Conservation (phyloP, 1,140 invertebrate genomes). For the Rhagoletis zephyria region DNA sequence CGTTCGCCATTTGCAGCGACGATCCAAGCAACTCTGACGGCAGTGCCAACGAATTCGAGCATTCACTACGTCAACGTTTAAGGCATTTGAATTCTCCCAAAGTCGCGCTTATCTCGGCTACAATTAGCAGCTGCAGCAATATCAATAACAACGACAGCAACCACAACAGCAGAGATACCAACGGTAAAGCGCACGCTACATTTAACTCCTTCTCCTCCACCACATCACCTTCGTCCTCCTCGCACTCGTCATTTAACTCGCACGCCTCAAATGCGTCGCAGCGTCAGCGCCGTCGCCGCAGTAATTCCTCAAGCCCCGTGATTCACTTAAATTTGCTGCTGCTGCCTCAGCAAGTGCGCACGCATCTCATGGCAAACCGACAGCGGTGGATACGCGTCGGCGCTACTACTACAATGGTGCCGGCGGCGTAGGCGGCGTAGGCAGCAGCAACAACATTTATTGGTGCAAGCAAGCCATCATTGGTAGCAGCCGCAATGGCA, state of each 20-base stretch:
- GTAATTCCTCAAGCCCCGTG: conserved; percentile 37
- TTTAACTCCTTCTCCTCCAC: conserved; percentile 21
- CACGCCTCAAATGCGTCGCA: not conserved
- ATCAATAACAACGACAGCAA: not conserved
- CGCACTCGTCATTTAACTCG: conserved; percentile 19
- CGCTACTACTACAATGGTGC: conserved; percentile 39
- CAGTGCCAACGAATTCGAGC: not conserved
- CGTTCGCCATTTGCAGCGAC: conserved; percentile 29
- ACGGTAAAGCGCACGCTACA: not conserved
- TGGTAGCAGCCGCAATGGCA: not conserved
- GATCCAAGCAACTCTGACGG: conserved; percentile 11
- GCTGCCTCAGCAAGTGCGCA: not conserved
- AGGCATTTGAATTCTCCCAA: not conserved
- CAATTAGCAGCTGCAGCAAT: conserved; percentile 50
- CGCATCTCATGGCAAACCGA: not conserved
- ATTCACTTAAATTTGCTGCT: conserved; percentile 7
- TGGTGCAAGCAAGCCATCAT: conserved; percentile 67
- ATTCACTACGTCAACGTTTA: not conserved
- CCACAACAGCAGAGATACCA: not conserved
- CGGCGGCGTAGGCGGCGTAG: not conserved
- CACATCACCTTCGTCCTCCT: not conserved
- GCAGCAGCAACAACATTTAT: conserved; percentile 63
- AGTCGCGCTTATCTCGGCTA: conserved; percentile 26
- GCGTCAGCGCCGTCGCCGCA: not conserved
- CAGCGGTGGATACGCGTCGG: not conserved